phyloP scores from a whole-genome alignment of 2,888 invertebrate genomes.

The Phorcus lineatus region DNA sequence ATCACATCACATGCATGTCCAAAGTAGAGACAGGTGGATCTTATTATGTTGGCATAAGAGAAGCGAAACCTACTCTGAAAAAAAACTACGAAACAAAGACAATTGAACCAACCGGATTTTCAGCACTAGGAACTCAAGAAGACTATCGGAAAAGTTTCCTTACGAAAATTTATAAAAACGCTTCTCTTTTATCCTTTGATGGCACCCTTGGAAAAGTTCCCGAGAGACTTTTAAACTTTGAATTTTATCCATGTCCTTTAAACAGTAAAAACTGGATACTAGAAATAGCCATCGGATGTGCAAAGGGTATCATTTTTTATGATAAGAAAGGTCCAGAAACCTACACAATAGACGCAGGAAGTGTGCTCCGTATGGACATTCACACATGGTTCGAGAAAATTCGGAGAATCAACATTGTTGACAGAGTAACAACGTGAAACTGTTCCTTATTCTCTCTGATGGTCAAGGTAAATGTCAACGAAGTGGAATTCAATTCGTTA shows the following conservation, averaged over 20 bases:
- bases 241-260: neutral
- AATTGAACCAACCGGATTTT: neutral
- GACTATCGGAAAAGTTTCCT: neutral
- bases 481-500: too few species aligned
- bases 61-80: neutral
- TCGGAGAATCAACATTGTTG: neutral
- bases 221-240: neutral
- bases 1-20: neutral
- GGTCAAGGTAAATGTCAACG: too few species aligned
- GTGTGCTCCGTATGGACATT: neutral
- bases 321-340: neutral
- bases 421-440: too few species aligned
- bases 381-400: neutral
- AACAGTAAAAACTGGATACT: neutral
- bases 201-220: neutral
- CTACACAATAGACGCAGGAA: neutral
- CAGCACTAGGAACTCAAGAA: neutral
- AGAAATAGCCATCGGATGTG: neutral
- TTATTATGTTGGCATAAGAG: neutral
- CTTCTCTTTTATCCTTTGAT: neutral
- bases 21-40: neutral
- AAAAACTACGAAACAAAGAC: neutral
- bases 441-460: too few species aligned
- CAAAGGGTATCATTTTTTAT: neutral
- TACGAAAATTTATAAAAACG: neutral